Evolutionary conservation across 2,888 invertebrate genomes (phyloP).

Genomic region (Spisula subtruncata): DNA sequence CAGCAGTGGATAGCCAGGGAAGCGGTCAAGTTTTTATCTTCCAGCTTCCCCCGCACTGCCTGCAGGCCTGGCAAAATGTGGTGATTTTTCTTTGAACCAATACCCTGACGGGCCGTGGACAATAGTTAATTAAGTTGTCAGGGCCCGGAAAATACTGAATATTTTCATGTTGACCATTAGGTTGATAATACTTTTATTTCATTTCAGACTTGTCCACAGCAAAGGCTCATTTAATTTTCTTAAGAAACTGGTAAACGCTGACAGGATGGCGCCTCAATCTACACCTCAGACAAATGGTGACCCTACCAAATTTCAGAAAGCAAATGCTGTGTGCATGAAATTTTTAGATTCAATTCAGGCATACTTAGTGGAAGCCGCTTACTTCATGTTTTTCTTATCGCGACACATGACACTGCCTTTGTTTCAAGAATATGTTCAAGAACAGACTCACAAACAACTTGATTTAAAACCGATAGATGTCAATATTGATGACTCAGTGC

Average conservation of each 20-base stretch:
- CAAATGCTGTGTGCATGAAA: conserved; percentile 62
- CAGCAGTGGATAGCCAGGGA: too few species aligned
- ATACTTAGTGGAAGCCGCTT: conserved; percentile 83
- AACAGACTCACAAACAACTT: conserved; percentile 76
- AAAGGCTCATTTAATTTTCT: too few species aligned
- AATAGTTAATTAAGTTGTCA: too few species aligned
- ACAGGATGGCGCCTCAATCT: conserved; percentile 30
- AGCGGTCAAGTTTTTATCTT: too few species aligned
- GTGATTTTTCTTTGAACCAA: too few species aligned
- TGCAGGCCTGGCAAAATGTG: too few species aligned
- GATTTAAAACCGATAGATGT: conserved; percentile 56
- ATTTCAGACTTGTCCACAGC: too few species aligned
- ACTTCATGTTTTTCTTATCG: conserved; percentile 82
- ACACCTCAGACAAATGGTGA: not conserved
- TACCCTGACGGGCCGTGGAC: too few species aligned
- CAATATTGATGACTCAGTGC: conserved; percentile 54
- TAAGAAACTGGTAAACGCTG: not conserved
- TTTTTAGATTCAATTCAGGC: conserved; percentile 70
- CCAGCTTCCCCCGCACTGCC: too few species aligned
- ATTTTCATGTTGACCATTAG: too few species aligned
- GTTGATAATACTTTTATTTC: too few species aligned
- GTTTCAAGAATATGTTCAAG: conserved; percentile 84
- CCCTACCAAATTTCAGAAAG: conserved; percentile 30
- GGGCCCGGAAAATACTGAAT: too few species aligned
- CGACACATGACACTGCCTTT: conserved; percentile 84